Conservation (phyloP, 1,140 invertebrate species). For the Pentalonia nigronervosa region DNA sequence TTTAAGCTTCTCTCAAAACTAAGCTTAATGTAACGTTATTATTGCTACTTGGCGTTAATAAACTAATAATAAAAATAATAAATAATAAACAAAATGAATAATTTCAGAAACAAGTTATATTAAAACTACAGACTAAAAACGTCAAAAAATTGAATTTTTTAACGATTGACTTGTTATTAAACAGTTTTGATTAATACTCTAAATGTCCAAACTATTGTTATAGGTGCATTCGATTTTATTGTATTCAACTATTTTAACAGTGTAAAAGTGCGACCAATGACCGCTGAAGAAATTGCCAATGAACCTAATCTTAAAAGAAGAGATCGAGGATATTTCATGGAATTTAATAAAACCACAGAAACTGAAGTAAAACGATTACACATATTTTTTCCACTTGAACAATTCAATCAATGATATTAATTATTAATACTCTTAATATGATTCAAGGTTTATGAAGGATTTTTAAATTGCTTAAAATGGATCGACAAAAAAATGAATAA, state of each 20-base stretch:
- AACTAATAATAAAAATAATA: too few species aligned
- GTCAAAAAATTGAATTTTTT: too few species aligned
- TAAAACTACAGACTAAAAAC: too few species aligned
- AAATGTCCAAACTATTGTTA: background rate
- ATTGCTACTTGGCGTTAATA: too few species aligned
- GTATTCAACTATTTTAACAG: background rate
- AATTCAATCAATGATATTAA: background rate
- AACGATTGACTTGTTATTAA: too few species aligned
- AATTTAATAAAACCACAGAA: background rate
- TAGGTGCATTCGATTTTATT: background rate
- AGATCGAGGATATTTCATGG: background rate
- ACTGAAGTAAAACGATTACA: background rate
- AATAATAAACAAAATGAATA: too few species aligned
- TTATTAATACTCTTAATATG: background rate
- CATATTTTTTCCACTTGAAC: background rate
- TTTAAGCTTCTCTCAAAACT: too few species aligned
- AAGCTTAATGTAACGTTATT: too few species aligned
- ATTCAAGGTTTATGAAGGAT: background rate
- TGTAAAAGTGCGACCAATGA: background rate
- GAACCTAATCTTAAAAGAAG: background rate
- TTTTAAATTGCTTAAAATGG: constrained; percentile 6
- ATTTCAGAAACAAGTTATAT: too few species aligned
- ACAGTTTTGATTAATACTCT: too few species aligned
- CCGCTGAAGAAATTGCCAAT: background rate
- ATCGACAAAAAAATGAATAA: background rate